Conservation (phyloP, 2,888 invertebrate species). For the Yponomeuta cagnagella region DNA sequence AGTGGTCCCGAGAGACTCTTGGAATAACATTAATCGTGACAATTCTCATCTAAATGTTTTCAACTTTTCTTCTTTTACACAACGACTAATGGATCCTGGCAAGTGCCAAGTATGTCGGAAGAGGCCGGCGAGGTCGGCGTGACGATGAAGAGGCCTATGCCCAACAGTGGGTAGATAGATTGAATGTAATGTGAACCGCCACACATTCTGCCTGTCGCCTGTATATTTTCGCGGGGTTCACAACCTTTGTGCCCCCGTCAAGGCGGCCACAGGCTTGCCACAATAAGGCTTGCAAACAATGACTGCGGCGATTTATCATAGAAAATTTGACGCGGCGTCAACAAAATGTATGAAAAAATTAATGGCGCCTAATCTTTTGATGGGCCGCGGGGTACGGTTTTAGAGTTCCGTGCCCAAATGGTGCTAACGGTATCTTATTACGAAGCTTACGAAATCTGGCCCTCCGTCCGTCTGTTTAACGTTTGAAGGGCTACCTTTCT, state of each 20-base stretch:
- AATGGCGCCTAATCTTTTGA: constrained; percentile 9
- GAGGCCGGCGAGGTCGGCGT: too few species aligned
- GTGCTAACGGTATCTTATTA: background rate
- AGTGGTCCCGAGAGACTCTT: too few species aligned
- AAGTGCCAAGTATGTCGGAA: too few species aligned
- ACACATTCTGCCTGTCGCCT: background rate
- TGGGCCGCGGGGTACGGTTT: background rate
- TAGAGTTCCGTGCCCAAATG: background rate
- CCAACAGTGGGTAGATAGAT: too few species aligned
- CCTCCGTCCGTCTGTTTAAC: too few species aligned
- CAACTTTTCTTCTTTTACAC: too few species aligned
- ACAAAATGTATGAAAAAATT: constrained; percentile 14
- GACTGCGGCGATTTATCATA: constrained; percentile 13
- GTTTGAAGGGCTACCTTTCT: too few species aligned
- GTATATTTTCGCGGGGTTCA: constrained; percentile 3
- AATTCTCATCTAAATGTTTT: too few species aligned
- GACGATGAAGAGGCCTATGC: too few species aligned
- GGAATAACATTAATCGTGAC: too few species aligned
- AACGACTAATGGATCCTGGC: too few species aligned
- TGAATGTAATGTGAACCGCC: background rate
- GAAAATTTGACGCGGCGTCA: constrained; percentile 13
- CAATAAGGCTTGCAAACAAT: constrained; percentile 15
- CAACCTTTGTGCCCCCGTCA: constrained; percentile 11
- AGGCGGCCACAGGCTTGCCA: background rate
- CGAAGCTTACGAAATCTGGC: too few species aligned